Evolutionary conservation across 2,888 invertebrate genomes (phyloP), one percentile per base, ranked within the genome.

Genomic region (Yponomeuta malinellus): DNA sequence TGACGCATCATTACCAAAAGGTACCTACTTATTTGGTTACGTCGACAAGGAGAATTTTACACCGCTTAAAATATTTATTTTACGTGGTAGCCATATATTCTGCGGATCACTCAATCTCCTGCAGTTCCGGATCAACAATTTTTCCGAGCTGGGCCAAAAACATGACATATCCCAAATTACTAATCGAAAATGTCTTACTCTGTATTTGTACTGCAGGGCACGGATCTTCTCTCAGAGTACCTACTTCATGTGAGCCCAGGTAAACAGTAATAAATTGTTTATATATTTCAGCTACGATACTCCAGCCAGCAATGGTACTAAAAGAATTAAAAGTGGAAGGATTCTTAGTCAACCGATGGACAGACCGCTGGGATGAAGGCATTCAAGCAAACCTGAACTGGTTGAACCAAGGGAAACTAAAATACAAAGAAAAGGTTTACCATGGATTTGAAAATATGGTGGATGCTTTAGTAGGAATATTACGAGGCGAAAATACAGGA

Each of bases 371-470:
- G 94, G 79, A 87, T 33, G 95, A 95, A 83, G 95, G 95, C 2
- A 90, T 95, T 48, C 79, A 89, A 48, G 93, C 94, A 75, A 95
- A 96, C 83, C 77, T 93, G n/a, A 82, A 92, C 72, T 95, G 94
- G 95, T 85, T 96, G 72, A 84, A 87, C 69, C 93, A 95, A 87
- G 96, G 95, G 64, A 96, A 95, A 85, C 77, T 96, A 12, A 93
- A 94, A 78, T 94, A 94, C 79, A 89, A 90, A 74, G 96, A 96
- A 83, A 95, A 95, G 68, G 80, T 95, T 2, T 95, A 95, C 2
- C 86, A 95, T 73, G 96, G 96, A 2, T 96, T 96, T 83, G 95
- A 95, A 74, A 95, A 95, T 76, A 94, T 95, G 93, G 94, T 95
- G 2, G 90, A 94, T 69, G 95, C 96, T 59, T 93, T 96, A 73